These are phyloP conservation scores for Protophormia terraenovae DNA, from an alignment of 2,888 invertebrate species.

Conservation along the genomic window DNA sequence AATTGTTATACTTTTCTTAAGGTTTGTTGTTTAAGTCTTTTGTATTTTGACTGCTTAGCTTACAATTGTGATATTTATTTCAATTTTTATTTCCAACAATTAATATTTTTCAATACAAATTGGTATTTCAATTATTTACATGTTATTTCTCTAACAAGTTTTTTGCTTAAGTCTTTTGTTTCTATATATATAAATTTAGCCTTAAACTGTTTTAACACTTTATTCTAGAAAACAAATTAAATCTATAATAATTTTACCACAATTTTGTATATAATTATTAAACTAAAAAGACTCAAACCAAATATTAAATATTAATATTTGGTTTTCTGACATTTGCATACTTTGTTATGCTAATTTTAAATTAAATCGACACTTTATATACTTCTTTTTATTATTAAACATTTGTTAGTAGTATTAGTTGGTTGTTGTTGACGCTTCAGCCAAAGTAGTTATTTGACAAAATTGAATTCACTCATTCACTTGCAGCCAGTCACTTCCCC, in stretches of 20 bases:
- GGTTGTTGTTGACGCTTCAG: background rate
- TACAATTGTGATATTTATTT: background rate
- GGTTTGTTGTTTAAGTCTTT: constrained; percentile 33
- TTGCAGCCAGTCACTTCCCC: constrained; percentile 25
- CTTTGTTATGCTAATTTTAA: background rate
- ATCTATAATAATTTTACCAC: background rate
- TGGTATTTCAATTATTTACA: background rate
- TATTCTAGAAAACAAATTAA: too few species aligned
- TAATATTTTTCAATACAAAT: background rate
- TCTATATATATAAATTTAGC: background rate
- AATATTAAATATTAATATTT: too few species aligned
- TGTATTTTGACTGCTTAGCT: constrained; percentile 6
- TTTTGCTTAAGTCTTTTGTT: constrained; percentile 28
- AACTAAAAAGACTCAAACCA: constrained; percentile 2
- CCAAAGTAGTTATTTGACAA: constrained; percentile 52
- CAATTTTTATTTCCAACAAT: too few species aligned
- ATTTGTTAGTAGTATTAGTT: too few species aligned
- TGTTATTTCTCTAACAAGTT: background rate
- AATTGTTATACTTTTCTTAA: background rate
- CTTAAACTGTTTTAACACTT: constrained; percentile 14
- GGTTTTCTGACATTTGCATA: background rate
- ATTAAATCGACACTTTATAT: background rate
- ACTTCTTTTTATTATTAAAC: too few species aligned
- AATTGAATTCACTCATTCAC: constrained; percentile 42
- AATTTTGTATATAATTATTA: constrained; percentile 15